A percentile compares a stretch with the other conserved stretches of the same genome.
These are phyloP conservation scores for Caenorhabditis zanzibari DNA, from an alignment of 2,888 invertebrate genomes.

Conservation along the genomic window DNA sequence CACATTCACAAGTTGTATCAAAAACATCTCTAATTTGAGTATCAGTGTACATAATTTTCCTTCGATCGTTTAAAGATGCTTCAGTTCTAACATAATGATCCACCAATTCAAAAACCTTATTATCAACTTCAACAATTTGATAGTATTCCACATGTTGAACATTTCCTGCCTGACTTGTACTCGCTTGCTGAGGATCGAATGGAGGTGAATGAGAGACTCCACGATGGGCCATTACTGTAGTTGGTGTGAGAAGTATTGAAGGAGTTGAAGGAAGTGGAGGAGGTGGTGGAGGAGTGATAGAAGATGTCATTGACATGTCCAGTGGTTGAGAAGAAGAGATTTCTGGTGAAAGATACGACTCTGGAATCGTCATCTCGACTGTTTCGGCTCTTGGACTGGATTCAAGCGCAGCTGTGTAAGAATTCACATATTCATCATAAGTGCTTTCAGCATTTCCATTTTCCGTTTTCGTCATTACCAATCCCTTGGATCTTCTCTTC, in stretches of 20 bases:
- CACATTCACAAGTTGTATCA: constrained; percentile 71
- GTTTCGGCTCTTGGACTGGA: constrained; percentile 35
- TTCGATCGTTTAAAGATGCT: constrained; percentile 70
- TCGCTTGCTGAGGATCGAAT: constrained; percentile 59
- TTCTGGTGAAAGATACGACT: constrained; percentile 51
- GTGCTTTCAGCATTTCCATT: constrained; percentile 27
- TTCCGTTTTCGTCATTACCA: constrained; percentile 45
- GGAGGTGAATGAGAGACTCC: constrained; percentile 42
- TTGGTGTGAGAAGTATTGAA: constrained; percentile 25
- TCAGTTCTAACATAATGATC: constrained; percentile 68
- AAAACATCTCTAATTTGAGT: constrained; percentile 70
- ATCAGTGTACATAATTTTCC: constrained; percentile 74
- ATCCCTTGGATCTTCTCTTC: constrained; percentile 55
- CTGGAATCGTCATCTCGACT: constrained; percentile 40
- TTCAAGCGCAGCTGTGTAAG: constrained; percentile 30
- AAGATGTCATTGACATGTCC: constrained; percentile 21
- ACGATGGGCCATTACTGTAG: constrained; percentile 20
- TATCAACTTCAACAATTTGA: constrained; percentile 40
- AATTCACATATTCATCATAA: constrained; percentile 61
- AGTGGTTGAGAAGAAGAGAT: constrained; percentile 29
- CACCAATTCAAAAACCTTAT: constrained; percentile 52
- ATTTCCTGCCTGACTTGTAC: constrained; percentile 39
- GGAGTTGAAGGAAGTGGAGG: constrained; percentile 26
- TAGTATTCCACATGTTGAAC: constrained; percentile 30
- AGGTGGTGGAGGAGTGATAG: constrained; percentile 27